phyloP scores from a whole-genome alignment of 2,888 invertebrate genomes.

The Hyppa rectilinea region DNA sequence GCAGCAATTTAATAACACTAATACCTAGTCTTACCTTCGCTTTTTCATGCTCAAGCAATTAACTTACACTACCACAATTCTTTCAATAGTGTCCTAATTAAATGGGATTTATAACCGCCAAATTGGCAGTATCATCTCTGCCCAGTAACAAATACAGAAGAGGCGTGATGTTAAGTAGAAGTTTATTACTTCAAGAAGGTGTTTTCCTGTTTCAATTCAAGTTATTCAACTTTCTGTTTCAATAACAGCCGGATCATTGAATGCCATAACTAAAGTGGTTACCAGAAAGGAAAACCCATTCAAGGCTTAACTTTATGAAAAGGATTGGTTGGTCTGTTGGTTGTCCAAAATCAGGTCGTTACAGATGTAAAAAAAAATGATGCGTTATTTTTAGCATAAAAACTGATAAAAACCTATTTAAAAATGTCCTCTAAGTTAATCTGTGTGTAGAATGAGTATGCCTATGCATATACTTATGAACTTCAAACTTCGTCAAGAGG shows the following conservation, averaged over 20 bases:
- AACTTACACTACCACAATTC: not conserved
- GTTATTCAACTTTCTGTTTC: conserved; percentile 25
- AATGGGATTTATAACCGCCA: not conserved
- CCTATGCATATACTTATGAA: conserved; percentile 29
- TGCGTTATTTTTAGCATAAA: not conserved
- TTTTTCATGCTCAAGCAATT: not conserved
- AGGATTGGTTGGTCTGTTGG: not conserved
- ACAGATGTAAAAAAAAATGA: too few species aligned
- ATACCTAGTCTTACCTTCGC: not conserved
- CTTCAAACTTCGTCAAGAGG: conserved; percentile 31
- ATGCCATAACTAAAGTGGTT: not conserved
- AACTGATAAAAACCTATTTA: not conserved
- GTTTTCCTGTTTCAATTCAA: not conserved
- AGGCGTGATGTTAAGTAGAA: not conserved
- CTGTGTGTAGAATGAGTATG: not conserved
- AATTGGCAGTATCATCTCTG: not conserved
- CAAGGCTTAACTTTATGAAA: not conserved
- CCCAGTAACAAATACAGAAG: not conserved
- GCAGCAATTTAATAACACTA: not conserved
- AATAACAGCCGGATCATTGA: conserved; percentile 4
- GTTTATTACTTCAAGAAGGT: not conserved
- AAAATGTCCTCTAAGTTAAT: not conserved
- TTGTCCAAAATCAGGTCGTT: not conserved
- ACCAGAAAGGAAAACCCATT: not conserved
- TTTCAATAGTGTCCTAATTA: not conserved